A percentile compares a stretch with the other conserved stretches of the same genome.
Evolutionary conservation across 2,888 invertebrate species (phyloP).

Genomic region (Pristionchus entomophagus): DNA sequence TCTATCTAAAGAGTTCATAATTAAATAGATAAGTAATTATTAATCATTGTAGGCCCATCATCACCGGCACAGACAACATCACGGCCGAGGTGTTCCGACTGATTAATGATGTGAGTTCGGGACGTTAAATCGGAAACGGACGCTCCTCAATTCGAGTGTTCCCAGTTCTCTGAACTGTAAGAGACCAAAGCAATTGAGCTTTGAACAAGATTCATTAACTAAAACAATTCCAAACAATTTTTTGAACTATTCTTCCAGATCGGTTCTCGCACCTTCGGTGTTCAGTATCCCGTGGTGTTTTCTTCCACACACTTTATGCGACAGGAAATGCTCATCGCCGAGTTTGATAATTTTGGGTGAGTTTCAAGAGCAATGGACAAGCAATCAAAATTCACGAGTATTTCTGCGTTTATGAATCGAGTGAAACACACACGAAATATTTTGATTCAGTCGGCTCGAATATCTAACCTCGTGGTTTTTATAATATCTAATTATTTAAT

Average conservation of each 20-base stretch:
- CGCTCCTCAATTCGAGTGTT: no score
- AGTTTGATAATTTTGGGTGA: constrained; percentile 43
- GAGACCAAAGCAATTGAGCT: no score
- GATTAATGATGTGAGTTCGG: constrained; percentile 5
- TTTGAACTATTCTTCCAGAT: constrained; percentile 50
- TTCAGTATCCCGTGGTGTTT: constrained; percentile 65
- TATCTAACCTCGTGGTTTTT: no score
- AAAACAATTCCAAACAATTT: no score
- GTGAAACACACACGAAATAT: no score
- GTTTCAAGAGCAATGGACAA: neutral
- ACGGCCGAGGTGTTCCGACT: constrained; percentile 14
- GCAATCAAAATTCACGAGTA: neutral
- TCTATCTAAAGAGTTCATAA: no score
- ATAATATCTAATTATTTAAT: constrained; percentile 46
- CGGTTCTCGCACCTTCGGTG: constrained; percentile 61
- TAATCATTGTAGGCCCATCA: no score
- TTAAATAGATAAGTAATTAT: no score
- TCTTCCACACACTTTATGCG: neutral
- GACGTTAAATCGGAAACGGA: no score
- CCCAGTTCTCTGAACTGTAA: no score
- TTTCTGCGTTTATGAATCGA: neutral
- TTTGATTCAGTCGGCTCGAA: no score
- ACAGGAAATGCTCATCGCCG: neutral
- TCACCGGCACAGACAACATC: neutral
- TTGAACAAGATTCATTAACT: no score